phyloP scores from a whole-genome alignment of 23 tunicate genomes.

The Phallusia fumigata region DNA sequence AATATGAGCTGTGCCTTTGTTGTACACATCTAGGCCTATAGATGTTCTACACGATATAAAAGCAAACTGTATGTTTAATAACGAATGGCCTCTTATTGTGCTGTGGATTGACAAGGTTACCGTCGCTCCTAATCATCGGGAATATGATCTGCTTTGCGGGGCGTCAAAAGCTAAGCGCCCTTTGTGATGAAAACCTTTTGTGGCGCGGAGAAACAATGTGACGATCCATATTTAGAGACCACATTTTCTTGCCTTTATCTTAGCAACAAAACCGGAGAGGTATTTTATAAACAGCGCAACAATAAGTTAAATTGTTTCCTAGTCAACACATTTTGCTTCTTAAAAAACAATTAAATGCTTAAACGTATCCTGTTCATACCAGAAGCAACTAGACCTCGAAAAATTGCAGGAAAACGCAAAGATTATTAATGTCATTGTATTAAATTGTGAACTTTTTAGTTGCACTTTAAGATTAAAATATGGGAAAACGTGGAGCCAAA shows the following conservation, averaged over 20 bases:
- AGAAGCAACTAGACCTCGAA: no score
- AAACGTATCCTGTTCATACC: no score
- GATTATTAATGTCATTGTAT: no score
- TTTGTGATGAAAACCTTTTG: neutral
- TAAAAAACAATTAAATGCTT: no score
- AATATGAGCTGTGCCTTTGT: neutral
- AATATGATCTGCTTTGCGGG: conserved; percentile 11
- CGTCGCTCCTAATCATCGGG: neutral
- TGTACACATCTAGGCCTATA: neutral
- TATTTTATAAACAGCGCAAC: neutral
- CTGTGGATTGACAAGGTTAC: conserved; percentile 6
- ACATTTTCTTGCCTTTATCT: conserved; percentile 4
- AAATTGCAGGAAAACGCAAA: no score
- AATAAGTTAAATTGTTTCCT: neutral
- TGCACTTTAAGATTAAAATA: no score
- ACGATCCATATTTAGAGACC: conserved; percentile 1
- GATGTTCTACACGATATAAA: no score
- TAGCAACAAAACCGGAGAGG: neutral
- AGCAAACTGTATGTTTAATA: no score
- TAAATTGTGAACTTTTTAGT: no score
- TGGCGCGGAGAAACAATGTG: neutral
- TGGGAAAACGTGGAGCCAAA: no score
- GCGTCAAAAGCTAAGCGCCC: neutral
- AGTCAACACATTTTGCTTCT: neutral
- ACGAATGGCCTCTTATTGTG: neutral